These are phyloP conservation scores for Halcyon leucocephala DNA, from an alignment of 2,797 vertebrate species.

Conservation along the genomic window DNA sequence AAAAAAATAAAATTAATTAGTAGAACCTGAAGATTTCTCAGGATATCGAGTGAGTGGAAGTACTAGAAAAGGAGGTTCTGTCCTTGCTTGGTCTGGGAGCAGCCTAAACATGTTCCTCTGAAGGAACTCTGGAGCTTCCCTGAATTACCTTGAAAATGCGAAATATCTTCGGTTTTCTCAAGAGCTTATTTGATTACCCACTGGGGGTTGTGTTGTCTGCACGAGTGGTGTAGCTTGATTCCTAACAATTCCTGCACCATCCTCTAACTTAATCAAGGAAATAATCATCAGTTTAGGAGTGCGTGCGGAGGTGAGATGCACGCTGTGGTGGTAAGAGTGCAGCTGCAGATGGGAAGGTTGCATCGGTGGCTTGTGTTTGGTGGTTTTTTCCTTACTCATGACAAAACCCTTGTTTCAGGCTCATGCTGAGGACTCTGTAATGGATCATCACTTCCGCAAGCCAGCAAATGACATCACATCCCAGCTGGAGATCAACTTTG, in stretches of 20 bases:
- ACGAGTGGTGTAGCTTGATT: background rate
- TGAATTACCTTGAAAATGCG: background rate
- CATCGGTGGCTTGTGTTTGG: no score
- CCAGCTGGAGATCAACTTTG: constrained; percentile 99
- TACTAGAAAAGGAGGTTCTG: rapidly evolving
- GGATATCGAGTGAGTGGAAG: background rate
- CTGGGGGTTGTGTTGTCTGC: background rate
- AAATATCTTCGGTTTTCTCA: background rate
- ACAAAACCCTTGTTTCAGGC: constrained; percentile 63
- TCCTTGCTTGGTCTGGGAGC: background rate
- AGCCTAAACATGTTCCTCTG: rapidly evolving
- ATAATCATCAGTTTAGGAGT: background rate
- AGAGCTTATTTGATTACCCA: background rate
- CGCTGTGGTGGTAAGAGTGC: background rate
- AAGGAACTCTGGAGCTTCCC: background rate
- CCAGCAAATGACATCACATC: constrained; percentile 99
- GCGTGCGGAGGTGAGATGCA: rapidly evolving
- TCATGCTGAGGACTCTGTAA: constrained; percentile 86
- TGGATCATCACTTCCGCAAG: constrained; percentile 98
- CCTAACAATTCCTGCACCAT: background rate
- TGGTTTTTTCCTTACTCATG: no score
- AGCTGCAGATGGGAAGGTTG: rapidly evolving
- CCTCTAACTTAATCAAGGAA: background rate
- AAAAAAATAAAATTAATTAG: background rate
- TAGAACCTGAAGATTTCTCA: background rate